phyloP scores from a whole-genome alignment of 2,888 invertebrate species.

The Tubulanus polymorphus region DNA sequence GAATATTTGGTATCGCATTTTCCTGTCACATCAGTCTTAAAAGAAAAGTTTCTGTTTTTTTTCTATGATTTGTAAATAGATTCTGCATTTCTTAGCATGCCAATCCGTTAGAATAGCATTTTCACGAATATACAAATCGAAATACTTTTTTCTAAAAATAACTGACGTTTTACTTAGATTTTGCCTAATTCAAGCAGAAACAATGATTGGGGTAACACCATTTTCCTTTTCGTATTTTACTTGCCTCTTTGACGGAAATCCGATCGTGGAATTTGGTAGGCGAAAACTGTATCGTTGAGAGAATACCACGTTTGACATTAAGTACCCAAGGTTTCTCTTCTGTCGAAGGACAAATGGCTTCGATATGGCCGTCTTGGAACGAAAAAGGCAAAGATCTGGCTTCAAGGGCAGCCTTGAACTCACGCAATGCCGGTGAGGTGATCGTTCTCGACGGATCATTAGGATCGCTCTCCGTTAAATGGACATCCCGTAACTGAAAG shows the following conservation, averaged over 20 bases:
- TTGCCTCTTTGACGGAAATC: conserved; percentile 32
- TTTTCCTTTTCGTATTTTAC: conserved; percentile 1
- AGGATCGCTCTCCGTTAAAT: conserved; percentile 44
- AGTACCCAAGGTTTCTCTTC: conserved; percentile 75
- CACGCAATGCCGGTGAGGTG: conserved; percentile 15
- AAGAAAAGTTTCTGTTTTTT: too few relatives aligned
- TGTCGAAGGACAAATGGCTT: conserved; percentile 68
- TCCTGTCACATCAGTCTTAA: conserved; percentile 73
- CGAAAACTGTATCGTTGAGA: conserved; percentile 82
- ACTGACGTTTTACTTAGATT: too few relatives aligned
- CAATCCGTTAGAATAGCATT: too few relatives aligned
- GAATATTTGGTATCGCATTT: conserved; percentile 73
- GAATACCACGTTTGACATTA: conserved; percentile 85
- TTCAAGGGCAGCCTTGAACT: conserved; percentile 61
- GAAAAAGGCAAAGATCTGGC: conserved; percentile 71
- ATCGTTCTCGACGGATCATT: conserved; percentile 15
- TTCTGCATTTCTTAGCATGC: too few relatives aligned
- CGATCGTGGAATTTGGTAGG: conserved; percentile 76
- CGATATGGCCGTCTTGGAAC: conserved; percentile 72
- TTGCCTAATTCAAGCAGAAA: too few relatives aligned
- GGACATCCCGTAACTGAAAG: conserved; percentile 46
- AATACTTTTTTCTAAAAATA: too few relatives aligned
- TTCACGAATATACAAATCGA: too few relatives aligned
- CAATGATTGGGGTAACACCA: too few relatives aligned
- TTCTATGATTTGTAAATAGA: too few relatives aligned